These are phyloP conservation scores for Hirundichthys speculiger DNA, from an alignment of 2,113 vertebrate species.

Conservation along the genomic window DNA sequence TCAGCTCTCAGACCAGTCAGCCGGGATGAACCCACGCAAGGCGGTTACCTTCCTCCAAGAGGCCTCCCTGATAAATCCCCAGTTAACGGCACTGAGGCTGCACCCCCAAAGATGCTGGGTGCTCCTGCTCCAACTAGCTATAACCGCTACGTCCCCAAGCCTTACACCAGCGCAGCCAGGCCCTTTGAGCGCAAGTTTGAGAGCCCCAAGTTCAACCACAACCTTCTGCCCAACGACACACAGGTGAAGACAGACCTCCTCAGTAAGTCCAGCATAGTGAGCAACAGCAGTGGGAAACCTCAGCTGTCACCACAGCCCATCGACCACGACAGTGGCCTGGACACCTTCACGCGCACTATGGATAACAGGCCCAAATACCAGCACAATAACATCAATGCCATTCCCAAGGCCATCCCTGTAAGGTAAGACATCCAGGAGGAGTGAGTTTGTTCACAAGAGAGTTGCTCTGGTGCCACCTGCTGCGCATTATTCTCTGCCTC, in stretches of 20 bases:
- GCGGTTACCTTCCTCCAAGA: slow-evolving; percentile 73
- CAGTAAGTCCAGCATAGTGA: slow-evolving; percentile 72
- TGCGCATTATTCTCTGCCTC: background rate
- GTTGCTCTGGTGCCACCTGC: slow-evolving; percentile 15
- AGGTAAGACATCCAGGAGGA: slow-evolving; percentile 83
- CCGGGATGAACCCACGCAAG: slow-evolving; percentile 87
- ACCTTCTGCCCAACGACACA: slow-evolving; percentile 93
- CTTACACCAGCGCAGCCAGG: slow-evolving; percentile 86
- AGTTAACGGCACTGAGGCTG: slow-evolving; percentile 83
- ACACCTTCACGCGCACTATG: slow-evolving; percentile 88
- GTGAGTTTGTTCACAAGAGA: slow-evolving; percentile 18
- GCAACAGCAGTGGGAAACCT: slow-evolving; percentile 78
- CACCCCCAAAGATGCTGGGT: slow-evolving; percentile 77
- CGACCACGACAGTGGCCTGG: slow-evolving; percentile 90
- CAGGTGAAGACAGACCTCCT: slow-evolving; percentile 85
- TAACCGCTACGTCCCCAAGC: slow-evolving; percentile 88
- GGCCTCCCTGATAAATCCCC: slow-evolving; percentile 85
- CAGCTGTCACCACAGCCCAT: slow-evolving; percentile 85
- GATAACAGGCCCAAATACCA: slow-evolving; percentile 94
- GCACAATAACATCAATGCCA: slow-evolving; percentile 90
- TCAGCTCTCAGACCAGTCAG: slow-evolving; percentile 82
- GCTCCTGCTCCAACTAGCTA: slow-evolving; percentile 78
- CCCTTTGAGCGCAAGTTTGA: slow-evolving; percentile 98
- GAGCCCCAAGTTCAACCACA: slow-evolving; percentile 98
- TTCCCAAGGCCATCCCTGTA: slow-evolving; percentile 94